A percentile compares a stretch with the other conserved stretches of the same genome.
Conservation (phyloP, 53 echinoderm and acorn worm species). For the Mesocentrotus franciscanus region DNA sequence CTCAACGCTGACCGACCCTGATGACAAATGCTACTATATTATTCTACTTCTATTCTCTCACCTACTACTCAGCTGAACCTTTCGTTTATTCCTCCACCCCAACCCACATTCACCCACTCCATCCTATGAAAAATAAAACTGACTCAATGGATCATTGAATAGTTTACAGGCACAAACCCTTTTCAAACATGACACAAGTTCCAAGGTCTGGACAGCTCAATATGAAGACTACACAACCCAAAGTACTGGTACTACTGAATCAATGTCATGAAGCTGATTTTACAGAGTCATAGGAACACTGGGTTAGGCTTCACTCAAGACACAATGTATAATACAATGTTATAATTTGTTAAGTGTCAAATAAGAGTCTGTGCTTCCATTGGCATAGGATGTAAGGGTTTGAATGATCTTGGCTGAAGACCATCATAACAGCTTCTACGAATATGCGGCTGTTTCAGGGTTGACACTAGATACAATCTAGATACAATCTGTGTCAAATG, state of each 20-base stretch:
- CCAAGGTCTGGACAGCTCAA: neutral
- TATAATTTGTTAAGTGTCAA: too few species aligned
- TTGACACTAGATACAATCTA: too few species aligned
- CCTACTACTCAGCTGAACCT: neutral
- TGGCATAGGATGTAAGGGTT: too few species aligned
- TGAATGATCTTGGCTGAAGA: too few species aligned
- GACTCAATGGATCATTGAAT: neutral
- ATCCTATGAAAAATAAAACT: neutral
- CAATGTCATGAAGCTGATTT: too few species aligned
- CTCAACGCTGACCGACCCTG: neutral
- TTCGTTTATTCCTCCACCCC: neutral
- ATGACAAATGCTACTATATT: neutral
- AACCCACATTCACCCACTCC: constrained; percentile 20
- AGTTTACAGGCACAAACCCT: neutral
- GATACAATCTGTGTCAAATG: too few species aligned
- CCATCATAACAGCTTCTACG: too few species aligned
- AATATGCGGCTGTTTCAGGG: too few species aligned
- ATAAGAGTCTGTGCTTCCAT: too few species aligned
- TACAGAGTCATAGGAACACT: neutral
- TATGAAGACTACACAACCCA: neutral
- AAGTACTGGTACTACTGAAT: too few species aligned
- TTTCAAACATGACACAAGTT: neutral
- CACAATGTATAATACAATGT: neutral
- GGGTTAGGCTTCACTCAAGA: neutral
- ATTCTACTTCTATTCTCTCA: neutral